Evolutionary conservation across 1,140 invertebrate genomes (phyloP).

Genomic region (Venustaconcha ellipsiformis): DNA sequence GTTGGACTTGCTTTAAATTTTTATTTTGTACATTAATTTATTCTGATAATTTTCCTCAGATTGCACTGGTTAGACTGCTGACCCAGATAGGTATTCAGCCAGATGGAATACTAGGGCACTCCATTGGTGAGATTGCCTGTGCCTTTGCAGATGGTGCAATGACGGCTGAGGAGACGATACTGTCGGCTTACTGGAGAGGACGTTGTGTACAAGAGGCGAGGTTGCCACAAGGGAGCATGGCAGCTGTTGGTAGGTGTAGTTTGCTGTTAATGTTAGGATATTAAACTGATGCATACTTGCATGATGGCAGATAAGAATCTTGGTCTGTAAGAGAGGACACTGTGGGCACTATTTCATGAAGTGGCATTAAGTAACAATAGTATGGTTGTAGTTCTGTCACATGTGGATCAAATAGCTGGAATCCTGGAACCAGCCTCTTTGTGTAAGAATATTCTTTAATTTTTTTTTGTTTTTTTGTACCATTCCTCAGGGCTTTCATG

Average conservation of each 20-base stretch:
- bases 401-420: neutral
- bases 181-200: constrained; percentile 92
- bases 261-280: too few species aligned
- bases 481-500: constrained; percentile 80
- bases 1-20: neutral
- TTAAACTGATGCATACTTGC: neutral
- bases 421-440: neutral
- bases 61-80: constrained; percentile 89
- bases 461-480: neutral
- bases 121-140: constrained; percentile 80
- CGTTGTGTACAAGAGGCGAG: constrained; percentile 84
- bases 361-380: neutral
- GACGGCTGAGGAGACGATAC: constrained; percentile 89
- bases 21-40: neutral
- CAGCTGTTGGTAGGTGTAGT: constrained; percentile 77
- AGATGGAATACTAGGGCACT: constrained; percentile 95
- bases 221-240: constrained; percentile 82
- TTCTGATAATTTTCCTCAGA: constrained; percentile 69
- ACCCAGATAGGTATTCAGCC: constrained; percentile 81
- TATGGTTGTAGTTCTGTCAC: neutral
- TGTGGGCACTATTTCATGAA: too few species aligned
- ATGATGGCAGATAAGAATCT: neutral
- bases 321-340: neutral
- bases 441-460: neutral
- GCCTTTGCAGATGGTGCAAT: constrained; percentile 96